Conservation (phyloP, 2,797 vertebrate genomes). For the Pangasius mekongensis region DNA sequence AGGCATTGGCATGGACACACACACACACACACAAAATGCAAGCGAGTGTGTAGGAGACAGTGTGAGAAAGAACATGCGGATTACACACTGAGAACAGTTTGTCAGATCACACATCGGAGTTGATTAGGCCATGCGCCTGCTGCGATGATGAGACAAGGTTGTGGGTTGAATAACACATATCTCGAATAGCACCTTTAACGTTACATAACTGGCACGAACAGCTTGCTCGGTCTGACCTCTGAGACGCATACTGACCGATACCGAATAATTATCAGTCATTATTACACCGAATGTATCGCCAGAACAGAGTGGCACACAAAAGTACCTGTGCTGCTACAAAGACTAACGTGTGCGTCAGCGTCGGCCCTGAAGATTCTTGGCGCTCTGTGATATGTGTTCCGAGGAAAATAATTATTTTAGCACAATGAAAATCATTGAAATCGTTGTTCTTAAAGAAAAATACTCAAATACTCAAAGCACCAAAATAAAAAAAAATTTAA, state of each 20-base stretch:
- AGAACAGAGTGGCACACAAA: neutral
- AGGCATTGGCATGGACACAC: slow-evolving; percentile 3
- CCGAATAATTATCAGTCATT: neutral
- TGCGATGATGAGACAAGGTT: slow-evolving; percentile 29
- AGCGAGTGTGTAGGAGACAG: slow-evolving; percentile 38
- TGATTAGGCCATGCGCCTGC: slow-evolving; percentile 33
- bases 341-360: neutral
- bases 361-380: neutral
- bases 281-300: neutral
- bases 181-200: slow-evolving; percentile 29
- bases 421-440: neutral
- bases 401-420: neutral
- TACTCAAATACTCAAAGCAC: neutral
- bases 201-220: slow-evolving; percentile 13
- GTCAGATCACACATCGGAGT: slow-evolving; percentile 38
- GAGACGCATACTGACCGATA: neutral
- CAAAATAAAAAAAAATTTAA: neutral
- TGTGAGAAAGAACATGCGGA: slow-evolving; percentile 44
- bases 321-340: neutral
- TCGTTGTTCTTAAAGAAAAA: neutral
- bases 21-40: slow-evolving; percentile 11
- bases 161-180: slow-evolving; percentile 38
- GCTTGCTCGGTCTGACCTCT: slow-evolving; percentile 1
- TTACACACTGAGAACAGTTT: slow-evolving; percentile 46
- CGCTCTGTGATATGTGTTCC: neutral